These are phyloP conservation scores for Epinotia brunnichana DNA, from an alignment of 2,888 invertebrate species.

Conservation along the genomic window DNA sequence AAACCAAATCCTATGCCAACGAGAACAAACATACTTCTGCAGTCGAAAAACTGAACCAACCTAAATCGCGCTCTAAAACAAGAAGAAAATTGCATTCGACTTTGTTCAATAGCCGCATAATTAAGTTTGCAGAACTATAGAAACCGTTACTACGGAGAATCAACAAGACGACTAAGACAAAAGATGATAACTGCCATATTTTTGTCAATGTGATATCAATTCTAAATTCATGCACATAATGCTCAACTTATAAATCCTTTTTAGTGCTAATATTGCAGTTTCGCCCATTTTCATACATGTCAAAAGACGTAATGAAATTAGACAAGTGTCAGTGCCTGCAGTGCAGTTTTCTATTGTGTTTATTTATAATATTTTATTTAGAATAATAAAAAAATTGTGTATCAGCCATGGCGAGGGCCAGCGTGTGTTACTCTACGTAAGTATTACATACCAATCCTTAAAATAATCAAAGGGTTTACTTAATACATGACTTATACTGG, in stretches of 20 bases:
- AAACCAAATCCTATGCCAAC: constrained; percentile 8
- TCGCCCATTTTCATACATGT: constrained; percentile 2
- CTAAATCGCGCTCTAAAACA: neutral
- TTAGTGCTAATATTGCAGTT: neutral
- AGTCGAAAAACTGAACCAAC: neutral
- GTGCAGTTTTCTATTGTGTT: constrained; percentile 25
- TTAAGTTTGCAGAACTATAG: constrained; percentile 16
- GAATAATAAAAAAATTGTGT: constrained; percentile 2
- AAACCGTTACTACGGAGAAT: constrained; percentile 19
- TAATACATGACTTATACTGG: too few relatives aligned
- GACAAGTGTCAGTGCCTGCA: constrained; percentile 16
- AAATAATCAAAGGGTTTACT: too few relatives aligned
- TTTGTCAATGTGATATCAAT: neutral
- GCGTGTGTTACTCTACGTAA: constrained; percentile 7
- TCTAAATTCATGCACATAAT: neutral
- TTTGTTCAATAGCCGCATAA: neutral
- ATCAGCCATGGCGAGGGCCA: constrained; percentile 3
- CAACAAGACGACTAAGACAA: constrained; percentile 3
- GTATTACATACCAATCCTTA: too few relatives aligned
- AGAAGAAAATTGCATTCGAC: neutral
- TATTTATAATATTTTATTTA: constrained; percentile 30
- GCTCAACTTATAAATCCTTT: neutral
- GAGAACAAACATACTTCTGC: constrained; percentile 16
- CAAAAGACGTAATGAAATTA: constrained; percentile 10
- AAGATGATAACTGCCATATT: neutral